A percentile compares a stretch with the other conserved stretches of the same genome.
These are phyloP conservation scores for Equus przewalskii DNA, from an alignment of 2,113 vertebrate species.

Conservation along the genomic window DNA sequence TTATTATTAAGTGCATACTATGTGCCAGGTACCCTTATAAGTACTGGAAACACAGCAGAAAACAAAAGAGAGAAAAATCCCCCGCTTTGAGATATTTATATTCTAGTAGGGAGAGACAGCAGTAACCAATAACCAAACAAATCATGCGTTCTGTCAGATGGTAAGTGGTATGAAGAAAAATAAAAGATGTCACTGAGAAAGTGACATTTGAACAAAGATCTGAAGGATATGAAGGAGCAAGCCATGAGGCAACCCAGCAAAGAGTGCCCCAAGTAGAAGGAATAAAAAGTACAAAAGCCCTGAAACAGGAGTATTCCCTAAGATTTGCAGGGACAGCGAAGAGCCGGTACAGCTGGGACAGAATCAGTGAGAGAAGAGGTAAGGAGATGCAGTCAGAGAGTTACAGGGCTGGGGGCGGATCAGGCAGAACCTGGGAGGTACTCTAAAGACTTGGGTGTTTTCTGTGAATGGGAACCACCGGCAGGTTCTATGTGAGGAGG, in stretches of 20 bases:
- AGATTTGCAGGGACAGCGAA: background rate
- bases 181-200: background rate
- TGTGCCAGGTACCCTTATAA: background rate
- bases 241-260: background rate
- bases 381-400: background rate
- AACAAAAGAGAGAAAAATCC: background rate
- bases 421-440: background rate
- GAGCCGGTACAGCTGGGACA: background rate
- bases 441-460: background rate
- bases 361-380: background rate
- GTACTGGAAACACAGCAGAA: background rate
- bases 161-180: slow-evolving; percentile 1
- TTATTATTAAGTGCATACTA: background rate
- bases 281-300: background rate
- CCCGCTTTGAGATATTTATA: background rate
- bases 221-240: background rate
- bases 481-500: background rate
- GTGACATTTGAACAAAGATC: background rate
- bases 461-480: background rate
- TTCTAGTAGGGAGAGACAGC: background rate
- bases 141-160: background rate
- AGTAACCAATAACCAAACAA: background rate
- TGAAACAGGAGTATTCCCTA: background rate
- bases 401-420: background rate
- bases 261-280: background rate